Percentiles rank a stretch among this genome's conserved stretches.
Conservation (phyloP, 2,113 vertebrate genomes). For the Stigmatopora argus region DNA sequence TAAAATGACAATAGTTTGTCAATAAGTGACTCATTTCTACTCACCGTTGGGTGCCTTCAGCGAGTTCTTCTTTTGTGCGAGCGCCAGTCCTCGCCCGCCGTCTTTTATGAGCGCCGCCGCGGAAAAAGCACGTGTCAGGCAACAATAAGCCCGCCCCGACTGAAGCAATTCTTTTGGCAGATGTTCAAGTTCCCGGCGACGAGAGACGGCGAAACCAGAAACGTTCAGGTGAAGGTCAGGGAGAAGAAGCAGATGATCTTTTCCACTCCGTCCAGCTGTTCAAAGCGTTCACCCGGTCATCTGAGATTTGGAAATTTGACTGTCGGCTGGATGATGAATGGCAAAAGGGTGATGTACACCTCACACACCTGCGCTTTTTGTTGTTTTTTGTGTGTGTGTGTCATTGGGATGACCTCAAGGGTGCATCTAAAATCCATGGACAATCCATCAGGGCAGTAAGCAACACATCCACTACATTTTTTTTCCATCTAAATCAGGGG, state of each 20-base stretch:
- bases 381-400: background rate
- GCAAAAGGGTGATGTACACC: background rate
- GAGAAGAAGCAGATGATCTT: background rate
- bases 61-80: background rate
- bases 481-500: no score
- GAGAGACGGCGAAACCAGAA: conserved; percentile 45
- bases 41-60: no score
- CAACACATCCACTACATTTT: no score
- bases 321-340: background rate
- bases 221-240: conserved; percentile 12
- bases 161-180: conserved; percentile 35
- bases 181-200: conserved; percentile 16
- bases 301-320: background rate
- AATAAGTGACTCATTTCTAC: background rate
- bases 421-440: background rate
- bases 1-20: background rate
- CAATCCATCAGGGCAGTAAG: background rate
- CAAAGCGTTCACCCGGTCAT: background rate
- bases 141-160: background rate
- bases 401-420: background rate
- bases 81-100: conserved; percentile 10
- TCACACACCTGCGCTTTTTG: background rate
- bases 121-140: conserved; percentile 31
- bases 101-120: conserved; percentile 54
- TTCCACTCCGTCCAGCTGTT: background rate